A percentile compares a stretch with the other conserved stretches of the same genome.
phyloP scores from a whole-genome alignment of 1,140 invertebrate genomes.

The Eueides isabella region DNA sequence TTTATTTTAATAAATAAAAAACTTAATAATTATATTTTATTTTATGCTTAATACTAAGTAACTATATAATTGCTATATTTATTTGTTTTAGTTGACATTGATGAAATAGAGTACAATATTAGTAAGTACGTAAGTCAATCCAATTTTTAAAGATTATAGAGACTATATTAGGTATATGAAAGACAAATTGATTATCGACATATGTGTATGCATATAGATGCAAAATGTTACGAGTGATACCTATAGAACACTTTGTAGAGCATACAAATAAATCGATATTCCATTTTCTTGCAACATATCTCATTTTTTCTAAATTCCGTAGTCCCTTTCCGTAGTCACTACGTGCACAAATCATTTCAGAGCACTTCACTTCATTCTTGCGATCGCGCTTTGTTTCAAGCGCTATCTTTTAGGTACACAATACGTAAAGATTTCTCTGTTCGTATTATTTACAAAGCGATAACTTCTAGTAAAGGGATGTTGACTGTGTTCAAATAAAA shows the following conservation, averaged over 20 bases:
- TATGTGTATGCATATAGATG: too few relatives aligned
- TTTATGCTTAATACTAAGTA: not conserved
- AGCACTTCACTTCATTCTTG: not conserved
- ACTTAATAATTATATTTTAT: not conserved
- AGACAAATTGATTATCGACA: too few relatives aligned
- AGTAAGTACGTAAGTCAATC: too few relatives aligned
- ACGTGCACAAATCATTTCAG: slow-evolving; percentile 5
- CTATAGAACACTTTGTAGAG: not conserved
- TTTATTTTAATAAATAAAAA: not conserved
- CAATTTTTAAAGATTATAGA: too few relatives aligned
- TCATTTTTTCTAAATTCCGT: not conserved
- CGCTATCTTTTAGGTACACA: slow-evolving; percentile 13
- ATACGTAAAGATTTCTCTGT: slow-evolving; percentile 8
- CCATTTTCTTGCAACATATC: not conserved
- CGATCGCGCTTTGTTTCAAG: slow-evolving; percentile 1
- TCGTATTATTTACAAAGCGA: slow-evolving; percentile 10
- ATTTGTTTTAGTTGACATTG: not conserved
- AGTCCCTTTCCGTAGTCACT: not conserved
- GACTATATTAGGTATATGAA: too few relatives aligned
- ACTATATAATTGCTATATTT: not conserved
- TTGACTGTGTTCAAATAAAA: slow-evolving; percentile 12
- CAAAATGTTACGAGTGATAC: too few relatives aligned
- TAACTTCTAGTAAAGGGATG: slow-evolving; percentile 12
- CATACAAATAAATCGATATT: not conserved
- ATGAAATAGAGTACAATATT: too few relatives aligned